These are phyloP conservation scores for Diaphora mendica DNA, from an alignment of 2,888 invertebrate genomes.

Conservation along the genomic window DNA sequence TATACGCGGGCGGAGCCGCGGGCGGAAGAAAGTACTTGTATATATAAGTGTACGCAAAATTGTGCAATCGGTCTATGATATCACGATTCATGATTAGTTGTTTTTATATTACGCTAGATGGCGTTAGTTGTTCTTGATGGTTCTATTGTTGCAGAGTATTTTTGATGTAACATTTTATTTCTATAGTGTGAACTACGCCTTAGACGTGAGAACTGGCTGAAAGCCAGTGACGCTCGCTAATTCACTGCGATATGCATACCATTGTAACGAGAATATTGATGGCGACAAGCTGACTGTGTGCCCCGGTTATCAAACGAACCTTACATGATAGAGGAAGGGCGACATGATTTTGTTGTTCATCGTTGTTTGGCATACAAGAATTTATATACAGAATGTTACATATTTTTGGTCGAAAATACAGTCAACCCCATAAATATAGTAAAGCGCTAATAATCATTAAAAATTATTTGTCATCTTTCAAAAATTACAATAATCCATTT, in stretches of 20 bases:
- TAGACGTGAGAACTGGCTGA: conserved; percentile 29
- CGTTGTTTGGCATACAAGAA: not conserved
- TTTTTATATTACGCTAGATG: not conserved
- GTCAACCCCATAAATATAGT: not conserved
- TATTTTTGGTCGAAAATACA: not conserved
- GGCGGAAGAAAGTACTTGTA: no score
- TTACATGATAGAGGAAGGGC: not conserved
- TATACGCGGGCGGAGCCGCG: no score
- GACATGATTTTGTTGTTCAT: not conserved
- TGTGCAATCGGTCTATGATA: not conserved
- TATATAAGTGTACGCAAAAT: not conserved
- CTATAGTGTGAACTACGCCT: not conserved
- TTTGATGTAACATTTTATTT: not conserved
- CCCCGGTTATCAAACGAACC: conserved; percentile 3
- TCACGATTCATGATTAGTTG: not conserved
- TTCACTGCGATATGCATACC: conserved; percentile 42
- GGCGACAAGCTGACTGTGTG: conserved; percentile 16
- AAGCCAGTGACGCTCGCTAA: conserved; percentile 42
- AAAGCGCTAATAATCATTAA: not conserved
- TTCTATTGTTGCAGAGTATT: not conserved
- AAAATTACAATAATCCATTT: not conserved
- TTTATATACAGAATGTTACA: not conserved
- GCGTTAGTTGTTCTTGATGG: not conserved
- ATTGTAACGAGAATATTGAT: conserved; percentile 22
- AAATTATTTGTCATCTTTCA: no score